phyloP scores from a whole-genome alignment of 2,113 vertebrate genomes.

The Siniperca chuatsi region DNA sequence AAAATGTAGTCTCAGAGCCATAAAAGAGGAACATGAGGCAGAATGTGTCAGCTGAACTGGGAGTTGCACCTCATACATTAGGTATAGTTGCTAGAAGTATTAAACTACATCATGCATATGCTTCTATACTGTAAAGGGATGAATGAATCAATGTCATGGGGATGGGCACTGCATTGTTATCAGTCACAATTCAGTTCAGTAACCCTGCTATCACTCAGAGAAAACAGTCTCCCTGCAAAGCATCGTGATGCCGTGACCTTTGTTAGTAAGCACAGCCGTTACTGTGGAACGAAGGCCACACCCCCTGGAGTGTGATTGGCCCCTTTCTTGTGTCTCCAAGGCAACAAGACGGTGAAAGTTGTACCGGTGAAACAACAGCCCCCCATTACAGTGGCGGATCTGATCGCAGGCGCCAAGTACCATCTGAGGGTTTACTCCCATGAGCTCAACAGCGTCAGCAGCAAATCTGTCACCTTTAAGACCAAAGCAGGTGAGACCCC shows the following conservation, averaged over 20 bases:
- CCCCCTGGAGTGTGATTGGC: slow-evolving; percentile 78
- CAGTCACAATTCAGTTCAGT: slow-evolving; percentile 48
- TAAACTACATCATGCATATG: neutral
- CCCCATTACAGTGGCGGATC: slow-evolving; percentile 90
- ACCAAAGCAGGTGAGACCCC: slow-evolving; percentile 96
- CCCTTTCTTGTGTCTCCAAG: slow-evolving; percentile 87
- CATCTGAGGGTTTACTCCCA: slow-evolving; percentile 95
- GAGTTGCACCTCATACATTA: neutral
- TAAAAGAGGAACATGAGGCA: slow-evolving; percentile 21
- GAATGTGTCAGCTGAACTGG: neutral
- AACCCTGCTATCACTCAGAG: slow-evolving; percentile 40
- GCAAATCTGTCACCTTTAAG: slow-evolving; percentile 92
- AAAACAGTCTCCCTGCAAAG: slow-evolving; percentile 6
- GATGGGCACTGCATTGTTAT: slow-evolving; percentile 56
- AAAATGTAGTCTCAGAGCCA: neutral
- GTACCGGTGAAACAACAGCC: slow-evolving; percentile 88
- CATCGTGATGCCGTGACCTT: slow-evolving; percentile 26
- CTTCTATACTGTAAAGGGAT: neutral
- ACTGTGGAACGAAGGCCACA: slow-evolving; percentile 35
- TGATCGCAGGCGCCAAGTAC: slow-evolving; percentile 93
- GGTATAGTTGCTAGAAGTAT: neutral
- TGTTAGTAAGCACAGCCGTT: slow-evolving; percentile 7
- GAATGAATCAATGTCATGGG: neutral
- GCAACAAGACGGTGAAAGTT: slow-evolving; percentile 91
- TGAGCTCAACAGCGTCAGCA: slow-evolving; percentile 91